These are phyloP conservation scores for Tetramorium alpestre DNA, from an alignment of 1,140 invertebrate genomes.

Conservation along the genomic window DNA sequence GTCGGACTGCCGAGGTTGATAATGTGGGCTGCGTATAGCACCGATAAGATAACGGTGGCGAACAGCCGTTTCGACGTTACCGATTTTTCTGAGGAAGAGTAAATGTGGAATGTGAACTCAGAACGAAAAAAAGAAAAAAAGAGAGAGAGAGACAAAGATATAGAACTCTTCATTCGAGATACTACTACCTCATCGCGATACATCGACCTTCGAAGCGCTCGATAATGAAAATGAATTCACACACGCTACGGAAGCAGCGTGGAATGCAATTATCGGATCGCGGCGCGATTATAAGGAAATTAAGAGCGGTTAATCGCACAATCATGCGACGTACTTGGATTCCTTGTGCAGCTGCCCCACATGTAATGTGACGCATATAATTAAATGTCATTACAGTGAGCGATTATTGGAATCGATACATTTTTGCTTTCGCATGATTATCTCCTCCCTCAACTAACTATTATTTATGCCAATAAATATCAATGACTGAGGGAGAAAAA, in stretches of 20 bases:
- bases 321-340: background rate
- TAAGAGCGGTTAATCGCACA: conserved; percentile 8
- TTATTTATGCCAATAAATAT: background rate
- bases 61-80: conserved; percentile 26
- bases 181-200: conserved; percentile 29
- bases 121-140: no score
- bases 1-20: conserved; percentile 41
- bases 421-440: background rate
- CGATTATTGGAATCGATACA: background rate
- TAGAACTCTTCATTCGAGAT: conserved; percentile 29
- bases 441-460: background rate
- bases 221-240: conserved; percentile 51
- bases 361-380: background rate
- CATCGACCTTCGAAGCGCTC: conserved; percentile 66
- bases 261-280: conserved; percentile 45
- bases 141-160: background rate
- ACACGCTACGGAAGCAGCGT: conserved; percentile 47
- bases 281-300: conserved; percentile 27
- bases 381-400: background rate
- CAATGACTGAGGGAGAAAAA: background rate
- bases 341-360: background rate
- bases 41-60: conserved; percentile 61
- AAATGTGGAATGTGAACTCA: background rate
- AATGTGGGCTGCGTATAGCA: conserved; percentile 45
- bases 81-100: conserved; percentile 54